Base-by-base conservation (phyloP, 2,888 invertebrate genomes). In the Lamellibrachia columna region DNA sequence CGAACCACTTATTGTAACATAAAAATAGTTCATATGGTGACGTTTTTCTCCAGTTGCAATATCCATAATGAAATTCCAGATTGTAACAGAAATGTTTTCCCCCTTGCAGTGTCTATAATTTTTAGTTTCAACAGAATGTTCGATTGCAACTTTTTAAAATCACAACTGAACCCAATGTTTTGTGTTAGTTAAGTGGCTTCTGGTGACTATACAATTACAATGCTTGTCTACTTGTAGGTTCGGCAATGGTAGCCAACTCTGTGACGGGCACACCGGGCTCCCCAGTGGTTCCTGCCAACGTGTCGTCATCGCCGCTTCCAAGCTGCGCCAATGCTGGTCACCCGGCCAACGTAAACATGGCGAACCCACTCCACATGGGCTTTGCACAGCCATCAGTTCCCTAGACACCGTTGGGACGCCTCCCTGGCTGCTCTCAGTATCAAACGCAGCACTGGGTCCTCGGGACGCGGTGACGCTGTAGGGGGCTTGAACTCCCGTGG, bases 221-320 rank as follows among this genome's bases (percentile, higher is more conserved):
- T 15, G 22, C 75, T n/a, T 75, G 75, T 75, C 22, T 22, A 75
- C 92, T 93, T 93, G 93, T 40, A 91, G 75, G 75, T 75, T 75
- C 93, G 58, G 94, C 92, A 55, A 90, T 94, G 92, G 92, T 92
- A 58, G 92, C 92, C 22, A 94, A 93, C 90, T 90, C 93, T 91
- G 95, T 95, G 93, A 58, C 92, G n/a, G 95, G 95, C 91, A 95
- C 95, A 90, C 95, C 95, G 92, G 95, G 95, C 93, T 96, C 96
- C 91, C 95, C 95, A 90, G 95, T 95, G 92, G 94, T 95, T 75
- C 75, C 75, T 15, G 22, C 75, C 94, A 94, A 95, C 92, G 94
- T 95, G 91, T 95, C 94, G 15, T 95, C 96, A 95, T 95, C 95
- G 92, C 95, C 96, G 91, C 94, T 96, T 92, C 96, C 95, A 92